Evolutionary conservation across 2,797 vertebrate genomes (phyloP).

Genomic region (Gambelia wislizenii): DNA sequence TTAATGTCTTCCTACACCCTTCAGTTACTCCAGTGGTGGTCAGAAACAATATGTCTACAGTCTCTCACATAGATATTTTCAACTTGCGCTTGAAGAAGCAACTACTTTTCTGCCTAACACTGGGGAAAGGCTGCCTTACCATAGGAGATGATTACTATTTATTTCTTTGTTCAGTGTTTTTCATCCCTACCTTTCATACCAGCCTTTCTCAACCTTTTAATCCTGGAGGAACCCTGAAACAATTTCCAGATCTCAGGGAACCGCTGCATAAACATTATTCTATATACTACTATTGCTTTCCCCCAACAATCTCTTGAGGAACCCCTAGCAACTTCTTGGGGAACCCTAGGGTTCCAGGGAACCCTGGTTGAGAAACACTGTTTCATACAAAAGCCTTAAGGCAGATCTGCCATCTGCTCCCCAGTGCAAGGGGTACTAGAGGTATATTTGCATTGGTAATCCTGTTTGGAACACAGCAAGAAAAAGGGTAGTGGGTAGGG

Average conservation of each 20-base stretch:
- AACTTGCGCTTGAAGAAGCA: background rate
- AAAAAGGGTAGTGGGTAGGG: background rate
- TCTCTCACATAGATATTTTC: background rate
- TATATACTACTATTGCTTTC: too few relatives aligned
- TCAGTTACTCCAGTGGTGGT: background rate
- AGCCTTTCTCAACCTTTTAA: too few relatives aligned
- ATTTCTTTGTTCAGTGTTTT: background rate
- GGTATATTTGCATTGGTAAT: background rate
- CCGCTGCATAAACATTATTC: too few relatives aligned
- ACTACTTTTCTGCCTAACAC: background rate
- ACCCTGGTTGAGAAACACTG: too few relatives aligned
- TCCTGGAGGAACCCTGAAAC: too few relatives aligned
- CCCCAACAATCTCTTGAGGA: too few relatives aligned
- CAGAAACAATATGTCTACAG: background rate
- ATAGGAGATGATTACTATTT: background rate
- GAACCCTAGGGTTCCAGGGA: too few relatives aligned
- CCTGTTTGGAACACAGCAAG: background rate
- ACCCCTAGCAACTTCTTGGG: too few relatives aligned
- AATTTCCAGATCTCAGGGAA: too few relatives aligned
- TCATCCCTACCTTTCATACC: background rate
- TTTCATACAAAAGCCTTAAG: background rate
- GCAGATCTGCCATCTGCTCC: background rate
- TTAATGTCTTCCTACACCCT: background rate
- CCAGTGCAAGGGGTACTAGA: background rate
- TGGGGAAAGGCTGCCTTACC: background rate